Percentiles rank a stretch among this genome's conserved stretches.
Conservation (phyloP, 2,888 invertebrate genomes). For the Thymelicus sylvestris region DNA sequence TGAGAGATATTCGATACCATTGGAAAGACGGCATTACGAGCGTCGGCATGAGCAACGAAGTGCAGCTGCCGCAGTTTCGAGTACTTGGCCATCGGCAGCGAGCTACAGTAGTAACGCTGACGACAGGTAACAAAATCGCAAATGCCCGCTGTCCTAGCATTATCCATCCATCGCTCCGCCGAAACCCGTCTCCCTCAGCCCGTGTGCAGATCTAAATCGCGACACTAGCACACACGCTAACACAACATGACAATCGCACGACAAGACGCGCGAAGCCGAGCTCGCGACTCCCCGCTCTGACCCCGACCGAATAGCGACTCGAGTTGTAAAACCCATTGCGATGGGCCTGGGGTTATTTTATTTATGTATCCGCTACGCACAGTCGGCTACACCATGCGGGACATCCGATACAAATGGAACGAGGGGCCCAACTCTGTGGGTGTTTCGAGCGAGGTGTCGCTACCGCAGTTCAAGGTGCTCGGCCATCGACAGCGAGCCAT, state of each 20-base stretch:
- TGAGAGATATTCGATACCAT: slow-evolving; percentile 98
- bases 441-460: slow-evolving; percentile 97
- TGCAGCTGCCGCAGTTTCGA: slow-evolving; percentile 98
- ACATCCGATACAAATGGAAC: slow-evolving; percentile 99
- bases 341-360: slow-evolving; percentile 83
- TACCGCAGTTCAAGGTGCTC: slow-evolving; percentile 99
- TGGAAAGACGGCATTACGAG: slow-evolving; percentile 97
- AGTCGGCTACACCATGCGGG: slow-evolving; percentile 99
- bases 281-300: slow-evolving; percentile 71
- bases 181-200: slow-evolving; percentile 80
- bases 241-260: slow-evolving; percentile 76
- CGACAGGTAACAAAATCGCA: slow-evolving; percentile 92
- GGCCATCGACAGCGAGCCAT: slow-evolving; percentile 97
- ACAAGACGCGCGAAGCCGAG: slow-evolving; percentile 70
- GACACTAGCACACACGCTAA: slow-evolving; percentile 80
- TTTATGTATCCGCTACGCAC: slow-evolving; percentile 84
- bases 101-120: slow-evolving; percentile 96
- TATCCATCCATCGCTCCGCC: slow-evolving; percentile 73
- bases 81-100: slow-evolving; percentile 98
- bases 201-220: slow-evolving; percentile 76
- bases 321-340: slow-evolving; percentile 82
- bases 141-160: slow-evolving; percentile 70
- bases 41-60: slow-evolving; percentile 97
- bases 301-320: slow-evolving; percentile 79
- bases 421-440: slow-evolving; percentile 97